Conservation (phyloP, 2,113 vertebrate genomes). For the Ophthalmotilapia sp. region DNA sequence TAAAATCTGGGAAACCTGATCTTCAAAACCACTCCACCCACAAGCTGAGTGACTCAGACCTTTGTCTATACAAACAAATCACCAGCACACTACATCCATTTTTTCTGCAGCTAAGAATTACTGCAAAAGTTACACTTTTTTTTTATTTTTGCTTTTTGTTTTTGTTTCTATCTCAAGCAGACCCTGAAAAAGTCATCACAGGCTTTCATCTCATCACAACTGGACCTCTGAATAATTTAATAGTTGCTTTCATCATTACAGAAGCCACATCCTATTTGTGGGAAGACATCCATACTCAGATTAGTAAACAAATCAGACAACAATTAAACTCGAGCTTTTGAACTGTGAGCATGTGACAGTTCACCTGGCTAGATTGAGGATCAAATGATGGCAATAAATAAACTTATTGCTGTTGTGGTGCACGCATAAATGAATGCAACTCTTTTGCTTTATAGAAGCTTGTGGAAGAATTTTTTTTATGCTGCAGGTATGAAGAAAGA, state of each 20-base stretch:
- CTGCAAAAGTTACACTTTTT: not conserved
- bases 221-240: not conserved
- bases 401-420: not conserved
- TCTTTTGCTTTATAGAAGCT: not conserved
- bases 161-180: not conserved
- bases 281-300: not conserved
- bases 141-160: fast-evolving
- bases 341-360: not conserved
- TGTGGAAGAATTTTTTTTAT: not conserved
- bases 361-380: not conserved
- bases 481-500: not conserved
- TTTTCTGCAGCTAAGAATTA: not conserved
- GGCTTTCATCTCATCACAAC: not conserved
- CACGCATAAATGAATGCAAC: fast-evolving
- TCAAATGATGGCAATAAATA: not conserved
- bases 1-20: not conserved
- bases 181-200: not conserved
- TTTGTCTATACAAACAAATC: not conserved
- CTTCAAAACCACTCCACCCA: not conserved
- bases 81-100: not conserved
- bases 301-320: not conserved
- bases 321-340: not conserved
- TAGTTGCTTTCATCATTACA: not conserved
- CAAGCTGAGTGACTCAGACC: not conserved
- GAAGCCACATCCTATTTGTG: not conserved